Percentiles rank a stretch among this genome's conserved stretches.
Evolutionary conservation across 2,113 vertebrate genomes (phyloP).

Genomic region (Sturnira hondurensis): DNA sequence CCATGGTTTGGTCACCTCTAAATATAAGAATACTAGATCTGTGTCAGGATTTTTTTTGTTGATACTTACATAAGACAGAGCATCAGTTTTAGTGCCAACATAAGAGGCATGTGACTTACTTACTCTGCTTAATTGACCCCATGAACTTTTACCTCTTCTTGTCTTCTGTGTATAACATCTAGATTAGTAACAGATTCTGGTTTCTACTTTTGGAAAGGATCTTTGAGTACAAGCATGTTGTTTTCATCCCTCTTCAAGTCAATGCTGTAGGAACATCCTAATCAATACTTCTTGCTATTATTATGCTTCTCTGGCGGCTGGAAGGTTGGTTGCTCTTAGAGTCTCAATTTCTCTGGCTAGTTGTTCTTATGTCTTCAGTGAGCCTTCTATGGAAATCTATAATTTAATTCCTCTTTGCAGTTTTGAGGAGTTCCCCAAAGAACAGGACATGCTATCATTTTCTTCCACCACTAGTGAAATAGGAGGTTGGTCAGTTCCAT

Average conservation of each 20-base stretch:
- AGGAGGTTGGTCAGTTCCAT: too few species aligned
- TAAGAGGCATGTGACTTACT: background rate
- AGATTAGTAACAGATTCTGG: background rate
- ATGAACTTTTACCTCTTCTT: background rate
- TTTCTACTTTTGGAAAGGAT: background rate
- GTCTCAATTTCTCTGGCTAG: background rate
- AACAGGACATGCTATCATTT: background rate
- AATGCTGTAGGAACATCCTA: background rate
- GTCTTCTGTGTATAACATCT: background rate
- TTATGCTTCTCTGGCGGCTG: background rate
- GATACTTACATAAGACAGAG: background rate
- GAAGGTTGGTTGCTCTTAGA: background rate
- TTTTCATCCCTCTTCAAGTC: background rate
- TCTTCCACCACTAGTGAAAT: background rate
- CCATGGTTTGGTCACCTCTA: background rate
- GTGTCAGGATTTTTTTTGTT: background rate
- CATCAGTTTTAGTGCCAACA: accelerated
- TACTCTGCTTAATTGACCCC: background rate
- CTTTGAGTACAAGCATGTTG: background rate
- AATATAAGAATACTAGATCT: background rate
- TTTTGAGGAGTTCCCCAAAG: background rate
- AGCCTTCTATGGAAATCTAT: background rate
- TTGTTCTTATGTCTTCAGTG: background rate
- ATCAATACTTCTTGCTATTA: background rate
- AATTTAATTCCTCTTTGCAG: background rate